phyloP scores from a whole-genome alignment of 2,797 vertebrate species.

The Tympanoctomys barrerae region DNA sequence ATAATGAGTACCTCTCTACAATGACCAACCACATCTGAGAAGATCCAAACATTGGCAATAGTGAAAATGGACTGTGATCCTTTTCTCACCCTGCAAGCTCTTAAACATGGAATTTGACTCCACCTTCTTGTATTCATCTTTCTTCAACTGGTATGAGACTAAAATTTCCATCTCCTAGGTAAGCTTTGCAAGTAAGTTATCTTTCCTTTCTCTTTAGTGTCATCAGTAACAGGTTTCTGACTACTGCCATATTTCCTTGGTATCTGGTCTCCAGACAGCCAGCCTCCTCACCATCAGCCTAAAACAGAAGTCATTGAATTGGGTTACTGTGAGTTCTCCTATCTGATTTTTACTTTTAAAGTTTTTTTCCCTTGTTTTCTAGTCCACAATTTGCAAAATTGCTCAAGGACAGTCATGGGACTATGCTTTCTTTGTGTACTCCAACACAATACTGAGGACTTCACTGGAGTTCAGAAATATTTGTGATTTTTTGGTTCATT shows the following conservation, averaged over 20 bases:
- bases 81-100: not conserved
- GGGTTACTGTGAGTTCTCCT: not conserved
- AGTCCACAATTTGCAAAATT: not conserved
- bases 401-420: not conserved
- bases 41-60: not conserved
- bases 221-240: not conserved
- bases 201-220: not conserved
- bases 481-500: not conserved
- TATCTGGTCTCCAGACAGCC: not conserved
- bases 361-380: not conserved
- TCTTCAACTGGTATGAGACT: not conserved
- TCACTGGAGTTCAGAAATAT: not conserved
- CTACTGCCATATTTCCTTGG: not conserved
- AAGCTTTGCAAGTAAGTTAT: not conserved
- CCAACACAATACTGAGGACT: not conserved
- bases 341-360: not conserved
- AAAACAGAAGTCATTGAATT: not conserved
- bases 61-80: not conserved
- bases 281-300: not conserved
- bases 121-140: not conserved
- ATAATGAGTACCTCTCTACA: constrained; percentile 19
- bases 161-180: not conserved
- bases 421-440: not conserved
- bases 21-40: not conserved
- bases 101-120: not conserved